Evolutionary conservation across 2,113 vertebrate species (phyloP).

Genomic region (Ceratotherium simum): DNA sequence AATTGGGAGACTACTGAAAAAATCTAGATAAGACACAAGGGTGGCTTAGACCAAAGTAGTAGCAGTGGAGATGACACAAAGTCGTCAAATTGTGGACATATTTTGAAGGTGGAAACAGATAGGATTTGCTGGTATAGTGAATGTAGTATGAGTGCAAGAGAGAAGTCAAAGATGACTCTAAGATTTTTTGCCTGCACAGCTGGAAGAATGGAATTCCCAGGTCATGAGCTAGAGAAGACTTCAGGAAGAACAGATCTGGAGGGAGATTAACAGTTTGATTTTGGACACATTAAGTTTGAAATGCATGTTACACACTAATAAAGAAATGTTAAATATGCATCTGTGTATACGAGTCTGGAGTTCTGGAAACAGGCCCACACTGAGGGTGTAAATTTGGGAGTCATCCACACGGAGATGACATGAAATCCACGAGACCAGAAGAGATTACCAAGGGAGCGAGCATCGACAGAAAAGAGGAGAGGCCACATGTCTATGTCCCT

Average conservation of each 20-base stretch:
- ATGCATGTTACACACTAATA: not conserved
- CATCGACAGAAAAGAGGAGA: not conserved
- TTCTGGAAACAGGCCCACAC: not conserved
- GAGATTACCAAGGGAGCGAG: not conserved
- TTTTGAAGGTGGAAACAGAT: not conserved
- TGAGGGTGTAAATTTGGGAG: not conserved
- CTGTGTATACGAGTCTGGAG: not conserved
- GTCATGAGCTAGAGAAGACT: not conserved
- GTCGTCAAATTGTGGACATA: not conserved
- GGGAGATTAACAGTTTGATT: not conserved
- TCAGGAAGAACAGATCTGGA: not conserved
- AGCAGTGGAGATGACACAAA: not conserved
- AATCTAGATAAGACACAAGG: not conserved
- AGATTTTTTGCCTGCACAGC: not conserved
- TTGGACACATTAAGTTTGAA: not conserved
- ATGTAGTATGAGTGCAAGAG: not conserved
- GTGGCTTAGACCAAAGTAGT: not conserved
- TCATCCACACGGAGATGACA: not conserved
- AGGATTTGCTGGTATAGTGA: not conserved
- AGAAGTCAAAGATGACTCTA: not conserved
- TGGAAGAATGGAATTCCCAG: not conserved
- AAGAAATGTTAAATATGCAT: not conserved
- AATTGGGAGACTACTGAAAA: not conserved
- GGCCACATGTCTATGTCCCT: fast-evolving
- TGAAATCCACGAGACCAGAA: not conserved